Evolutionary conservation across 1,140 invertebrate species (phyloP).

Genomic region (Trissolcus basalis): DNA sequence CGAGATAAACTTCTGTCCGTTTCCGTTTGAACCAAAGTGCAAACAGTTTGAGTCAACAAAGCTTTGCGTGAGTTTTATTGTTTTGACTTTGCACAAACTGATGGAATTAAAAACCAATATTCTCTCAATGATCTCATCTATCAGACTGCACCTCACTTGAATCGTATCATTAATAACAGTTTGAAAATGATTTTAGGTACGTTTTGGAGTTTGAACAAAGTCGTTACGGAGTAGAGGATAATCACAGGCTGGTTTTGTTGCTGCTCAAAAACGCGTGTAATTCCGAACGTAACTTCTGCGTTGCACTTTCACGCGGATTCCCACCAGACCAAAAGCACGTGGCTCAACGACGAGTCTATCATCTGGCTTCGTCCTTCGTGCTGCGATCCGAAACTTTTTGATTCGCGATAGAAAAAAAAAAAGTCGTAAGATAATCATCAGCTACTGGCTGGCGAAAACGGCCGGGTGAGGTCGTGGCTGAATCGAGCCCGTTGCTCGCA

Average conservation of each 20-base stretch:
- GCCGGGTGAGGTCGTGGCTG: slow-evolving; percentile 36
- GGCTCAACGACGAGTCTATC: slow-evolving; percentile 44
- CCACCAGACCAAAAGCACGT: slow-evolving; percentile 35
- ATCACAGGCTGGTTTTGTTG: not conserved
- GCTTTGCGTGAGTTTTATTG: no score
- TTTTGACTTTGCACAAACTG: no score
- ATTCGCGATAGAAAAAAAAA: slow-evolving; percentile 31
- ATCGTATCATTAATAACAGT: no score
- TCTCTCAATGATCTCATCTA: no score
- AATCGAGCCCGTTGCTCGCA: slow-evolving; percentile 28
- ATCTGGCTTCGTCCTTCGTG: slow-evolving; percentile 40
- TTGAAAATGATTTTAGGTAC: not conserved
- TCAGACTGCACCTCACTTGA: no score
- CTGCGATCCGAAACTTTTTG: slow-evolving; percentile 43
- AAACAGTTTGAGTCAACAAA: no score
- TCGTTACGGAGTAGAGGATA: not conserved
- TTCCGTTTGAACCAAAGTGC: no score
- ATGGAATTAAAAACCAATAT: no score
- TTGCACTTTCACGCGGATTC: slow-evolving; percentile 21
- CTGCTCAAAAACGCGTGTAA: slow-evolving; percentile 1
- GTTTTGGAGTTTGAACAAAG: not conserved
- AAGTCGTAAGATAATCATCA: slow-evolving; percentile 32
- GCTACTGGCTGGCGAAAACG: slow-evolving; percentile 38
- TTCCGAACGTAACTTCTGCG: not conserved
- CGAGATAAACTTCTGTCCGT: no score